Percentiles rank a stretch among this genome's conserved stretches.
phyloP scores from a whole-genome alignment of 2,797 vertebrate species.

The Pelobates cultripes region DNA sequence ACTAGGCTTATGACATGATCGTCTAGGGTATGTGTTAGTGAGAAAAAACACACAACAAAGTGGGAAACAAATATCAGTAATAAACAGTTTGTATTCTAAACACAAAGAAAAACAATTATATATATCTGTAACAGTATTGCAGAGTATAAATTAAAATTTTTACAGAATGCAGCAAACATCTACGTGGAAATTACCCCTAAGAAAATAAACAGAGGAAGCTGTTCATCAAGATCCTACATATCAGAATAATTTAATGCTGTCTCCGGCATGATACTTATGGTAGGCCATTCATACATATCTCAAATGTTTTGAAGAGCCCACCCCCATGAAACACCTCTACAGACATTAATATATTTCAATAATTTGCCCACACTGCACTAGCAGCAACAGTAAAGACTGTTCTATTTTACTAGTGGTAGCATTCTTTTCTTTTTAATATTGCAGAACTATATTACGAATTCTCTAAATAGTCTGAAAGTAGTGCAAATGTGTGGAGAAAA shows the following conservation, averaged over 20 bases:
- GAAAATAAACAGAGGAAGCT: conserved; percentile 87
- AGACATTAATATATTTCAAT: conserved; percentile 8
- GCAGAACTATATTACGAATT: neutral
- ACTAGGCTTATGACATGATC: too few species aligned
- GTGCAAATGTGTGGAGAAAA: conserved; percentile 14
- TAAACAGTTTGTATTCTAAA: conserved; percentile 93
- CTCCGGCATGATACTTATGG: conserved; percentile 71
- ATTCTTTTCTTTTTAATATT: conserved; percentile 3
- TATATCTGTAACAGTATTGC: conserved; percentile 88
- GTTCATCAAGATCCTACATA: conserved; percentile 84
- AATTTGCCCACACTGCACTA: neutral
- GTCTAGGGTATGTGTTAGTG: neutral
- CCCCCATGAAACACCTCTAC: conserved; percentile 62
- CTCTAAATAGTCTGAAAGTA: neutral
- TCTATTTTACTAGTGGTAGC: conserved; percentile 18
- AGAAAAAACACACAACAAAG: neutral
- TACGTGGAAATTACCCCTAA: conserved; percentile 76
- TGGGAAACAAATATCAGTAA: conserved; percentile 62
- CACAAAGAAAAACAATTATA: conserved; percentile 65
- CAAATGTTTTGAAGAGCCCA: conserved; percentile 37
- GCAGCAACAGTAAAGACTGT: neutral
- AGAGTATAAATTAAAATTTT: conserved; percentile 97
- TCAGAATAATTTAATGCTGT: conserved; percentile 69
- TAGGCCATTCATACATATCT: conserved; percentile 65
- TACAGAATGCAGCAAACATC: conserved; percentile 91